Evolutionary conservation across 2,113 vertebrate species (phyloP), one percentile per base, ranked within the genome.

Genomic region (Lipotes vexillifer): DNA sequence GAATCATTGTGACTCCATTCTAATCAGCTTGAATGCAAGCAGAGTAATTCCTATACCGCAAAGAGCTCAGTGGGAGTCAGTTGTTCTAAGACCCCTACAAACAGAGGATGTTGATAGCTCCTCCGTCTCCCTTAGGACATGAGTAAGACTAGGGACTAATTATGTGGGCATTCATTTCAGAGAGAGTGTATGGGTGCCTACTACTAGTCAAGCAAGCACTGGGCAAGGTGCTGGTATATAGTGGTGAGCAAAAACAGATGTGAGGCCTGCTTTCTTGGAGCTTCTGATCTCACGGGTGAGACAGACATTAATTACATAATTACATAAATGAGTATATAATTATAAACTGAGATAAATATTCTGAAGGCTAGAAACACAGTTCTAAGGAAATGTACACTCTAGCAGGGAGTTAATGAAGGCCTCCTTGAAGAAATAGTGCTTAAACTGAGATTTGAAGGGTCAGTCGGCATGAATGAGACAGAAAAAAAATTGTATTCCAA

Each of bases 201-300:
- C 25, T 74, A 75, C 3, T 21, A 88, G 23, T 2, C 33, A 69
- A 95, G 61, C 21, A 65, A 96, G 55, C 17, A 65, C 17, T 52
- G n/a, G n/a, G 44, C 4, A 38, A 91, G 83, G 66, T 91, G 31
- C 52, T 96, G 13, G n/a, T 69, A 88, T 93, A 68, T 5, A 89
- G 25, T 33, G 68, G 38, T 93, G 85, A 98, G 38, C 38, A 93
- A 88, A 97, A 96, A 5, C 93, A 97, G 88, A 94, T 88, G 61
- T 77, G 71, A 69, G 75, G 31, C 77, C 90, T 97, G 87, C 31
- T 96, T 97, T 93, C 72, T 71, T 93, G 46, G 27, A 92, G 68
- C 65, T 78, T 94, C 18, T 96, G 78, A 93, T 93, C 74, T 97
- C 90, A 66, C 57, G 78, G 89, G 61, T 83, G 41, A 97, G 80